Conservation (phyloP, 2,113 vertebrate genomes). For the Rhinichthys klamathensis region DNA sequence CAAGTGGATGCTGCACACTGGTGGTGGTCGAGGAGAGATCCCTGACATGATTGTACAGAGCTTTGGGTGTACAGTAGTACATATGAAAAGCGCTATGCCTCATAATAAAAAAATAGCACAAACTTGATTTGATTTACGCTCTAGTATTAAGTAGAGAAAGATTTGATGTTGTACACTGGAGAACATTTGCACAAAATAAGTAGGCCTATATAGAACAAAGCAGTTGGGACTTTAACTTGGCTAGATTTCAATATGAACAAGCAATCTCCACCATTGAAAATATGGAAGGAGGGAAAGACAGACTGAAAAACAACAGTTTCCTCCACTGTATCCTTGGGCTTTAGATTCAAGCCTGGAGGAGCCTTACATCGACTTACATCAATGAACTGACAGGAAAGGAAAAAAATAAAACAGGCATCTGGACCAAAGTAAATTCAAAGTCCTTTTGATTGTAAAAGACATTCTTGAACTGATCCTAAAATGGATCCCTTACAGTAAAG, state of each 20-base stretch:
- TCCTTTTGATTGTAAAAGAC: slow-evolving; percentile 56
- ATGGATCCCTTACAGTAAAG: slow-evolving; percentile 35
- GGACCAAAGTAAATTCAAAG: background rate
- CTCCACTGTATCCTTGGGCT: too few species aligned
- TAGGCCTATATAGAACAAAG: background rate
- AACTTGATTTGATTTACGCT: background rate
- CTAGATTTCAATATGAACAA: background rate
- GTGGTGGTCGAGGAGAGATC: too few species aligned
- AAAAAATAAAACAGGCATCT: slow-evolving; percentile 27
- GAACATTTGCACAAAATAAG: background rate
- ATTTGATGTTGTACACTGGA: background rate
- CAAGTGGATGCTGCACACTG: too few species aligned
- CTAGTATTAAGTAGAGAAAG: background rate
- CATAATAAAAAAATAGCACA: background rate
- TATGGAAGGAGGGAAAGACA: background rate
- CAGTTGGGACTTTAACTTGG: background rate
- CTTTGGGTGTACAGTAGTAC: too few species aligned
- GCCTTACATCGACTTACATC: slow-evolving; percentile 4
- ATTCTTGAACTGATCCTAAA: slow-evolving; percentile 46
- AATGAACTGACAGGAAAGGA: background rate
- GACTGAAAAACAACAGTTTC: too few species aligned
- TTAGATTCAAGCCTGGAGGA: too few species aligned
- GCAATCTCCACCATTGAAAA: background rate
- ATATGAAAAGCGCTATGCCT: too few species aligned
- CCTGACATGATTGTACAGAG: too few species aligned